A percentile compares a stretch with the other conserved stretches of the same genome.
phyloP scores from a whole-genome alignment of 1,140 invertebrate species.

The Vanessa tameamea region DNA sequence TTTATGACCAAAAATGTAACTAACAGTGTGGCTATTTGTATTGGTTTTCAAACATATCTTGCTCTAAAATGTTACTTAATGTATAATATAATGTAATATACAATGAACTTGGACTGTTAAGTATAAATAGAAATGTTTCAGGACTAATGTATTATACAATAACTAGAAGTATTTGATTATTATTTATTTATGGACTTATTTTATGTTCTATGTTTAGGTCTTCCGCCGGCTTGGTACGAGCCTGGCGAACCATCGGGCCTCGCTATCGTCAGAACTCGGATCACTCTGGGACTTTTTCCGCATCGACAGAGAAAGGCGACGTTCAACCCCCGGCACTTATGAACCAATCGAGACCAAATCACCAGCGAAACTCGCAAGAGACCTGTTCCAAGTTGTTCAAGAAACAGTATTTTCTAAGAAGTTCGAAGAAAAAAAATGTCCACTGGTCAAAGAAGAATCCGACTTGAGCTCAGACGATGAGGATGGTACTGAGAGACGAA shows the following conservation, averaged over 20 bases:
- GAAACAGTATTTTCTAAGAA: slow-evolving; percentile 70
- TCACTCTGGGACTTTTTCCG: slow-evolving; percentile 79
- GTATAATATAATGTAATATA: too few species aligned
- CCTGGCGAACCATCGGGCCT: slow-evolving; percentile 71
- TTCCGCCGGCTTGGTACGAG: slow-evolving; percentile 71
- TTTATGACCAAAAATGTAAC: too few species aligned
- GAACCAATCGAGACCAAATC: slow-evolving; percentile 66
- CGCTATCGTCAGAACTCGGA: slow-evolving; percentile 72
- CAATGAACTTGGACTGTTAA: too few species aligned
- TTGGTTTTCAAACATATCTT: too few species aligned
- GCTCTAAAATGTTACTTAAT: too few species aligned
- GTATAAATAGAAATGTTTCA: too few species aligned
- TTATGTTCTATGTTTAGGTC: slow-evolving; percentile 43
- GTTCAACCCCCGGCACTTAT: slow-evolving; percentile 54
- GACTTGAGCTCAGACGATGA: slow-evolving; percentile 69
- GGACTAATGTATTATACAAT: too few species aligned
- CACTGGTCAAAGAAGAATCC: slow-evolving; percentile 70
- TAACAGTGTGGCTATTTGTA: too few species aligned
- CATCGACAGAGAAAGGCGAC: slow-evolving; percentile 62
- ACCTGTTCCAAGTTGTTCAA: slow-evolving; percentile 76
- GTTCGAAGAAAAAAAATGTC: slow-evolving; percentile 65
- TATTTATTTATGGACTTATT: too few species aligned
- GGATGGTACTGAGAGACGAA: slow-evolving; percentile 67
- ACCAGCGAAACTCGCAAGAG: slow-evolving; percentile 69
- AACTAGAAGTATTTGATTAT: too few species aligned